Evolutionary conservation across 2,113 vertebrate genomes (phyloP), one percentile per base, ranked within the genome.

Genomic region (Peromyscus californicus): DNA sequence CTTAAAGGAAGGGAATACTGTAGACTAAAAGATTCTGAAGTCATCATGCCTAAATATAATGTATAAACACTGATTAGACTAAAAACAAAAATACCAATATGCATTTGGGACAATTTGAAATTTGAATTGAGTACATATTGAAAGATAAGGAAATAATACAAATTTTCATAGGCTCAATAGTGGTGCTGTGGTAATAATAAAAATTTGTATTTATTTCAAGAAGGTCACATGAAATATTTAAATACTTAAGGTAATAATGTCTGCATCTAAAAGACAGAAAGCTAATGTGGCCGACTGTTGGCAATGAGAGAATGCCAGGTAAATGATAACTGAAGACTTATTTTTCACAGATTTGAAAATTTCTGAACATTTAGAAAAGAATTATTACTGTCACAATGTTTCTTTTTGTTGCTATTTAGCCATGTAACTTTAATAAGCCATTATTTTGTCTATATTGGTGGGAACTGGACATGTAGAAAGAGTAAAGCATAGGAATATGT

Each of bases 351-450:
- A 78, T n/a, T n/a, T 17, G 0, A 24, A 69, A 22, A 42, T 51
- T 97, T 93, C 29, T 75, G 12, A 96, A 97, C 61, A 92, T 74
- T 63, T 83, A 80, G 39, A 85, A 93, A 76, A n/a, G 4, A 48
- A 59, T 80, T 72, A 80, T 48, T 85, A 16, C 70, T 75, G 39
- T 80, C 36, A 95, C 36, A 11, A 67, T 74, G 13, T 72, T 84
- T 96, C 19, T 76, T 92, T 90, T 5, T 72, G 39, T 67, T 78
- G 3, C 48, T 74, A 3, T 88, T 96, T 70, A 85, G 39, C n/a
- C 16, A 70, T 9, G 88, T 0, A 74, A 51, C 3, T 84, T 90
- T 10, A 65, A 91, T 86, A 79, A 79, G 67, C 51, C 72, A 89
- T 84, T 39, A 91, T 91, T 85, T 93, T 95, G 17, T 80, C 69